phyloP scores from a whole-genome alignment of 2,797 vertebrate genomes.

The Balearica regulorum region DNA sequence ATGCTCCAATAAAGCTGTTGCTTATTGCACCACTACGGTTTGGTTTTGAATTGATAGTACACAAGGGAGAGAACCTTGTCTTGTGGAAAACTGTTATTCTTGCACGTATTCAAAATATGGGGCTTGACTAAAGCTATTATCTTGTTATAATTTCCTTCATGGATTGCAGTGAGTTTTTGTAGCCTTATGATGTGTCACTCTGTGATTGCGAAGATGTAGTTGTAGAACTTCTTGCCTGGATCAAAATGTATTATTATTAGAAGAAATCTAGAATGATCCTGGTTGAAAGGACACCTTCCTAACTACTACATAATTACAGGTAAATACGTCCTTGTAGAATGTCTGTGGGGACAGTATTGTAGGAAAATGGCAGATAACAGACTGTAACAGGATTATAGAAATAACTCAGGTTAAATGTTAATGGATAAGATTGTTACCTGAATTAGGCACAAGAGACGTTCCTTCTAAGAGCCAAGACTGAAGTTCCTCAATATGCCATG shows the following conservation, averaged over 20 bases:
- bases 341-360: accelerated
- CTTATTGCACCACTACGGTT: background rate
- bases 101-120: background rate
- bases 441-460: background rate
- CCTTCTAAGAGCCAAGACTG: background rate
- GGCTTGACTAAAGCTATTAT: background rate
- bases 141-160: background rate
- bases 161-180: background rate
- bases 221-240: background rate
- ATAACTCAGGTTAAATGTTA: background rate
- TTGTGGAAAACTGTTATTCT: background rate
- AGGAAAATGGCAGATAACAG: background rate
- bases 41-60: background rate
- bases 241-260: background rate
- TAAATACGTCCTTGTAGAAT: background rate
- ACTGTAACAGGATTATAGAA: background rate
- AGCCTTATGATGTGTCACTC: background rate
- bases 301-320: background rate
- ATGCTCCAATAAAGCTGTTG: background rate
- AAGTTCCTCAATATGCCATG: background rate
- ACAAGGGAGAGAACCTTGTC: background rate
- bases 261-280: background rate
- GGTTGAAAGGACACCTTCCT: background rate
- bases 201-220: background rate
- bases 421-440: background rate